Conservation (phyloP, 2,888 invertebrate genomes). For the Apodemia duryi region DNA sequence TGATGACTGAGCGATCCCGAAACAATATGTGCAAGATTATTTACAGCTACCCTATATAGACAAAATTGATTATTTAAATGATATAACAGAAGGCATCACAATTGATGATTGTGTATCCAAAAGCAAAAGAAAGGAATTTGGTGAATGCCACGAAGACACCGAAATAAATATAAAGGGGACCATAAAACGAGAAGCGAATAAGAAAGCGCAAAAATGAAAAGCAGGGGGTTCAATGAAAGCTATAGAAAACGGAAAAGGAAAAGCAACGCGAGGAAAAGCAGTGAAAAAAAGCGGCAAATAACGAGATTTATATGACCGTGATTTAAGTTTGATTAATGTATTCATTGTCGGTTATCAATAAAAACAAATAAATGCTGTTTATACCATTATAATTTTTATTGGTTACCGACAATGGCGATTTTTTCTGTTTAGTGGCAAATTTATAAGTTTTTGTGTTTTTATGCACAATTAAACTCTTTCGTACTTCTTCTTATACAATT, state of each 20-base stretch:
- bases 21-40: not conserved
- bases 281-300: not conserved
- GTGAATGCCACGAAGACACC: conserved; percentile 31
- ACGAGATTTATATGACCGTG: not conserved
- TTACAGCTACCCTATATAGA: not conserved
- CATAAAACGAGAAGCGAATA: not conserved
- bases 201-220: not conserved
- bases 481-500: not conserved
- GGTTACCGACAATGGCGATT: too few relatives aligned
- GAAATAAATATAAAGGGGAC: conserved; percentile 11
- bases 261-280: not conserved
- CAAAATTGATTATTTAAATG: not conserved
- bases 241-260: not conserved
- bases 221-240: not conserved
- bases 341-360: too few relatives aligned
- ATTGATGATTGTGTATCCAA: not conserved
- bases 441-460: not conserved
- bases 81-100: not conserved
- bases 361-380: too few relatives aligned
- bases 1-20: not conserved
- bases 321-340: too few relatives aligned
- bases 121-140: not conserved
- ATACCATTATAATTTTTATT: too few relatives aligned
- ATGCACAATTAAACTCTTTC: not conserved
- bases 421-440: too few relatives aligned